Evolutionary conservation across 1,140 invertebrate genomes (phyloP).

Genomic region (Drosophila varians): DNA sequence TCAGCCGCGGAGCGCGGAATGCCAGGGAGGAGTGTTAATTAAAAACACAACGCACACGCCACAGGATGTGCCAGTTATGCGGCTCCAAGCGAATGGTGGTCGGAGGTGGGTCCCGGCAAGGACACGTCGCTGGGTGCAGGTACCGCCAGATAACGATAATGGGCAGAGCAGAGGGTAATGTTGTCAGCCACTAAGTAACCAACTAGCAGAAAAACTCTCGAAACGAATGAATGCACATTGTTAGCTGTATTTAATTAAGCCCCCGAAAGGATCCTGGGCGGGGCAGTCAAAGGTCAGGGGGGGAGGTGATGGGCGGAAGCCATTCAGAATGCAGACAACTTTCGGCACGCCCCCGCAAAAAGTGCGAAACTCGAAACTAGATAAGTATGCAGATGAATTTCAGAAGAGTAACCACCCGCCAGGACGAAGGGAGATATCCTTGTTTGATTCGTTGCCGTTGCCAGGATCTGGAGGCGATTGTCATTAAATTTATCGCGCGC

Average conservation of each 20-base stretch:
- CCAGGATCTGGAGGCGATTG: too few relatives aligned
- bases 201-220: slow-evolving; percentile 58
- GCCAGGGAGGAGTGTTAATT: slow-evolving; percentile 71
- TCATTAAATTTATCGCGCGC: too few relatives aligned
- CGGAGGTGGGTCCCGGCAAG: background rate
- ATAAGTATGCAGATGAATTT: slow-evolving; percentile 12
- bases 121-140: slow-evolving; percentile 3
- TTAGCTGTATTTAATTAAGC: slow-evolving; percentile 70
- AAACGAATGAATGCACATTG: slow-evolving; percentile 72
- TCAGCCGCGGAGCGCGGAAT: slow-evolving; percentile 15
- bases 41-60: slow-evolving; percentile 47
- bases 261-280: background rate
- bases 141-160: background rate
- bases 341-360: background rate
- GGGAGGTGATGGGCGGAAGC: too few relatives aligned
- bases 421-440: too few relatives aligned
- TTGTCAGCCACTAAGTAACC: slow-evolving; percentile 57
- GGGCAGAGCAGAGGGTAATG: background rate
- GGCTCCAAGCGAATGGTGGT: background rate
- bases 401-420: background rate
- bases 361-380: background rate
- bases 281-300: background rate
- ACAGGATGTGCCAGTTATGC: background rate
- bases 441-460: too few relatives aligned
- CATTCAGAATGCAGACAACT: background rate